Base-by-base conservation (phyloP, 2,797 vertebrate species). In the Cuniculus paca region DNA sequence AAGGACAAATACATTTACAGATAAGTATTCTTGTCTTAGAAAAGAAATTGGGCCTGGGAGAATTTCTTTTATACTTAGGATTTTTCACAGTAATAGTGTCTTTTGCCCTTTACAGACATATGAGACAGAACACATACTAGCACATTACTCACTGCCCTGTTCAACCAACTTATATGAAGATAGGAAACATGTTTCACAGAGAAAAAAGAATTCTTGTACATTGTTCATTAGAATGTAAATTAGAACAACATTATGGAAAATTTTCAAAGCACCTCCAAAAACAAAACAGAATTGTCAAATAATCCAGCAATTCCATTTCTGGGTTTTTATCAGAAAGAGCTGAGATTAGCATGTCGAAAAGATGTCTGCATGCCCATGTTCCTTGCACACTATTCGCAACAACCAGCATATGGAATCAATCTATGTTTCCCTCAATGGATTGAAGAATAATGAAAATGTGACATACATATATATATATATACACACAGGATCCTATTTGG, bases 71-170 rank as follows among this genome's bases (percentile, higher is more conserved):
- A 93, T 52, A 70, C 34, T 70, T 60, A 68, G 58, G 24, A 56
- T 78, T 96, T 96, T 94, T 58, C 61, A 86, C 56, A 90, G 6
- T 11, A 12, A 28, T 6, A 88, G 75, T 81, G 90, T 54, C 42
- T 50, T n/a, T 96, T 93, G 50, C 6, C 16, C 39, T 91, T 96
- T 48, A 92, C 26, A 92, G 26, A 88, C 34, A 93, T 88, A 14
- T 52, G 75, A 90, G 6, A 84, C 3, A 10, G 14, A 78, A 1
- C 22, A 11, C 4, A 4, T 63, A 16, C 22, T 48, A 75, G 42
- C 24, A 75, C 79, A 86, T 45, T 80, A 52, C 3, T 39, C 78
- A 54, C 31, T 68, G 5, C 26, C 2, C 26, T 45, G 13, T 75
- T 77, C 81, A 79, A 80, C 77, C 54, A 85, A 83, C 0, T 50